A percentile compares a stretch with the other conserved stretches of the same genome.
Conservation (phyloP, 2,113 vertebrate species). For the Hemiscyllium ocellatum region DNA sequence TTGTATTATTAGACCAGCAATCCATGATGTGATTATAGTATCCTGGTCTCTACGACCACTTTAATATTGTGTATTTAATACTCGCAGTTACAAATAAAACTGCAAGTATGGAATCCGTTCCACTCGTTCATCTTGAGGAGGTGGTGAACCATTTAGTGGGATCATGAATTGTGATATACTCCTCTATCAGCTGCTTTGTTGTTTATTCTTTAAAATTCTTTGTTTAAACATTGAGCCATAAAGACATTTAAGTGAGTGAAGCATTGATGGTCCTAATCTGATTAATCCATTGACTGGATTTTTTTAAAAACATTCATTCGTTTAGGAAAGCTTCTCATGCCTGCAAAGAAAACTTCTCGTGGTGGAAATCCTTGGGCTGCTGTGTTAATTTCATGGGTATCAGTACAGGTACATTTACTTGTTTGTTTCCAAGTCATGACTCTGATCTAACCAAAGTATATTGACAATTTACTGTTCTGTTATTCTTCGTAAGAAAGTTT, state of each 20-base stretch:
- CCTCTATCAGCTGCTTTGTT: background rate
- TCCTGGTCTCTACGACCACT: background rate
- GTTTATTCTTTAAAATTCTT: background rate
- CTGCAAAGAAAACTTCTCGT: constrained; percentile 69
- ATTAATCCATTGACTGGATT: background rate
- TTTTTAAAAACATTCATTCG: constrained; percentile 28
- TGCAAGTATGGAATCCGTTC: background rate
- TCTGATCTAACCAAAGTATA: no score
- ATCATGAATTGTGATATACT: background rate
- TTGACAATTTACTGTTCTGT: background rate
- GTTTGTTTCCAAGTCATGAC: background rate
- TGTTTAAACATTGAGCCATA: background rate
- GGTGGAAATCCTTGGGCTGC: constrained; percentile 79
- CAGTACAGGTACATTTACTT: constrained; percentile 67
- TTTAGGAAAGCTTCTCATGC: constrained; percentile 62
- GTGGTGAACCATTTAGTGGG: background rate
- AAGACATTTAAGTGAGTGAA: background rate
- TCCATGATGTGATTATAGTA: background rate
- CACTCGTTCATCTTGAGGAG: background rate
- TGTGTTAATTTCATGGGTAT: constrained; percentile 76
- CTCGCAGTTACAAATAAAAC: background rate
- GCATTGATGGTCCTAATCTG: background rate
- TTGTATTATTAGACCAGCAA: background rate
- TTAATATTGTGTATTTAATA: background rate
- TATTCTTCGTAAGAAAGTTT: background rate